Evolutionary conservation across 2,888 invertebrate species (phyloP), one percentile per base, ranked within the genome.

Genomic region (Minunthozetes semirufus): DNA sequence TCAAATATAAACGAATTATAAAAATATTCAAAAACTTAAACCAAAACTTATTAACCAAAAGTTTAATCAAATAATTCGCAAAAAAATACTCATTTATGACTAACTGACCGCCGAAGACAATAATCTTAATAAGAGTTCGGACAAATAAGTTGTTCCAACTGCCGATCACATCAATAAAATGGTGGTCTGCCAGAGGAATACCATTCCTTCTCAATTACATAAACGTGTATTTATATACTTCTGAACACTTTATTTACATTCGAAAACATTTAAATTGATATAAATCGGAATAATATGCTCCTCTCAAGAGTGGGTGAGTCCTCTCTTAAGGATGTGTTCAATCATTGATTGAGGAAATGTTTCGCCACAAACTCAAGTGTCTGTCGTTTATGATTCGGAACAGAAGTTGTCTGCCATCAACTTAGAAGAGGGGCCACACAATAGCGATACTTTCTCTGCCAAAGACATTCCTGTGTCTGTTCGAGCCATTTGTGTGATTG

Each of bases 1-100:
- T 83, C n/a, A n/a, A 56, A 79, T 83, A 17, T 80, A 80, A 71
- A 82, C 81, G 68, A 81, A 81, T 80, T 82, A 82, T 59, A 82
- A 81, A 71, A 79, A 80, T 74, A 78, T 80, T 63, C n/a, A n/a
- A n/a, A n/a, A n/a, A n/a, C n/a, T n/a, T n/a, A n/a, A n/a, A n/a
- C n/a, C n/a, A n/a, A 76, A 77, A 50, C 19, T 50, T 2, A 50
- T n/a, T 4, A n/a, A 50, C 19, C n/a, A n/a, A n/a, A n/a, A n/a
- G n/a, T n/a, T n/a, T n/a, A 50, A 19, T 50, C n/a, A 9, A 50
- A 50, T 9, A 9, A n/a, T 50, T 50, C 50, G 5, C 50, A 19
- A n/a, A 50, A 50, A 4, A 50, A 50, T 19, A 50, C n/a, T 13
- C n/a, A 50, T 19, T 19, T 2, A 9, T n/a, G 42, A 13, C 11